A percentile compares a stretch with the other conserved stretches of the same genome.
Evolutionary conservation across 53 echinoderm and acorn worm species (phyloP).

Genomic region (Hippasteria phrygiana): DNA sequence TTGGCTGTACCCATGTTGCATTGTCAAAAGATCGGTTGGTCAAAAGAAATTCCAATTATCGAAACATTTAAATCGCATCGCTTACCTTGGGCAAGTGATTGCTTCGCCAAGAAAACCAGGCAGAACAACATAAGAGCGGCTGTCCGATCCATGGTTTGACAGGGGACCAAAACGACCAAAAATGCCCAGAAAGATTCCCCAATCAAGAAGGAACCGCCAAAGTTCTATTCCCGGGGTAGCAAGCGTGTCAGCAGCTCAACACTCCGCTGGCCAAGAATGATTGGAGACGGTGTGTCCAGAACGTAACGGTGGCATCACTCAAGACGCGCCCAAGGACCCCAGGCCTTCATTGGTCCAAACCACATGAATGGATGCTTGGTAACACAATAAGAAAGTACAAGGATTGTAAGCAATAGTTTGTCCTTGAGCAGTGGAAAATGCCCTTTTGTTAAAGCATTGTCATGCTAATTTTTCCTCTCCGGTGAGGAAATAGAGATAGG

Average conservation of each 20-base stretch:
- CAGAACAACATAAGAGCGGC: background rate
- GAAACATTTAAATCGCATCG: background rate
- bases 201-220: no score
- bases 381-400: background rate
- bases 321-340: background rate
- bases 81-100: conserved; percentile 26
- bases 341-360: conserved; percentile 4
- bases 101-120: background rate
- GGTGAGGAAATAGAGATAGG: background rate
- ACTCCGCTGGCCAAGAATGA: background rate
- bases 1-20: no score
- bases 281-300: no score
- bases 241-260: background rate
- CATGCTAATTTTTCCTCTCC: background rate
- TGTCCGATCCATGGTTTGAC: conserved; percentile 17
- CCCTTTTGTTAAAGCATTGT: background rate
- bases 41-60: no score
- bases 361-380: background rate
- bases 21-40: no score
- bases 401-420: background rate
- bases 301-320: background rate
- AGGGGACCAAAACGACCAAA: background rate
- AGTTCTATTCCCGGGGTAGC: background rate
- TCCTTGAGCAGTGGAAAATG: background rate
- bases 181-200: background rate